Conservation (phyloP, 2,888 invertebrate species). For the Stenotaenia linearis region DNA sequence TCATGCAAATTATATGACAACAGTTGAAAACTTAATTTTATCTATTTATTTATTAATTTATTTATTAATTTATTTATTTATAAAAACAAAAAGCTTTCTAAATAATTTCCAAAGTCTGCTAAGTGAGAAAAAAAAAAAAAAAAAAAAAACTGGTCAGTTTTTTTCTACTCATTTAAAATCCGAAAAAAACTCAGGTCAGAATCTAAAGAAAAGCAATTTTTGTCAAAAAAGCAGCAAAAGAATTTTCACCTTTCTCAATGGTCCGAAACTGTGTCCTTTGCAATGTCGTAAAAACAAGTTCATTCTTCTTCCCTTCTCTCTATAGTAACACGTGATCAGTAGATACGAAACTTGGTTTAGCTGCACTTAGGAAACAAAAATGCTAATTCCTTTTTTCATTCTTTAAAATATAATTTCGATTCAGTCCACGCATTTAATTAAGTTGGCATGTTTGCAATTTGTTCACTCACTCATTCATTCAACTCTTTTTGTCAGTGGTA, state of each 20-base stretch:
- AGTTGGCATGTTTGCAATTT: not conserved
- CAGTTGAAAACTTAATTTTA: not conserved
- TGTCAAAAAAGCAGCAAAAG: not conserved
- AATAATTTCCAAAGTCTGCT: not conserved
- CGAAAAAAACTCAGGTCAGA: not conserved
- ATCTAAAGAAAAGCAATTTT: not conserved
- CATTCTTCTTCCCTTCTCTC: not conserved
- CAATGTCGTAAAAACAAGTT: not conserved
- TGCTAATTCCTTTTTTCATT: not conserved
- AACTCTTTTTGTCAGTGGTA: not conserved
- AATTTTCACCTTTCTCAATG: not conserved
- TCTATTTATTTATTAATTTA: not conserved
- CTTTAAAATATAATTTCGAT: not conserved
- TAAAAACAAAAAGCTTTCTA: not conserved
- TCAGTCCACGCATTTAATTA: constrained; percentile 11
- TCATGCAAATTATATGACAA: not conserved
- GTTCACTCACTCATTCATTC: not conserved
- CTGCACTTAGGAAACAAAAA: not conserved
- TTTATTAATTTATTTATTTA: not conserved
- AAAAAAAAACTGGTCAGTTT: not conserved
- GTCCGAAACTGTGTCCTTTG: constrained; percentile 1
- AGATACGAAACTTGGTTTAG: not conserved
- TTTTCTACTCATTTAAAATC: not conserved
- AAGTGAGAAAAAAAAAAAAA: not conserved
- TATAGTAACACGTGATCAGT: not conserved